Evolutionary conservation across 2,888 invertebrate genomes (phyloP).

Genomic region (Dichetophora obliterata): DNA sequence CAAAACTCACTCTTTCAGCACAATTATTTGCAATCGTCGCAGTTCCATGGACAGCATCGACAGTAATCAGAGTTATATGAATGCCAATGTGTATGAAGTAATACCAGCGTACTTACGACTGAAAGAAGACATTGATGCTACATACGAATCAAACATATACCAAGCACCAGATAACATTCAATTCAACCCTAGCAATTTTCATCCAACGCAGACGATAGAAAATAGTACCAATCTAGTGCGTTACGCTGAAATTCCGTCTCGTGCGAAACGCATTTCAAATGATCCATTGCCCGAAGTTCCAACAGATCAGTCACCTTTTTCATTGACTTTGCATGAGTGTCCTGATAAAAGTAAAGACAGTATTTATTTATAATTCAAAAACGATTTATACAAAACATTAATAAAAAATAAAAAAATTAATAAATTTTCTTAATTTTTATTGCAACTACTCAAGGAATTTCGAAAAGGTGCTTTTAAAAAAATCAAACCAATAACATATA

Average conservation of each 20-base stretch:
- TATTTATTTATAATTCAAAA: no score
- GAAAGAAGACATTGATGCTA: conserved; percentile 34
- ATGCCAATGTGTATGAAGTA: conserved; percentile 59
- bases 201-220: conserved; percentile 36
- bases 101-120: conserved; percentile 57
- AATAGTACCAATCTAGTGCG: conserved; percentile 42
- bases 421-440: no score
- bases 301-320: neutral
- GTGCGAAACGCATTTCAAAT: conserved; percentile 51
- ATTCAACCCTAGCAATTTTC: conserved; percentile 28
- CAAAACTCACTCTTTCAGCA: neutral
- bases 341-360: neutral
- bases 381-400: no score
- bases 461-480: no score
- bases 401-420: no score
- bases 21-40: conserved; percentile 36
- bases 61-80: conserved; percentile 62
- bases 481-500: no score
- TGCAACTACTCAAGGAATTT: no score
- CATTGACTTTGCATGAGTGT: conserved; percentile 22
- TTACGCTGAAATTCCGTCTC: conserved; percentile 55
- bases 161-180: neutral
- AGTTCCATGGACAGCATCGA: conserved; percentile 55
- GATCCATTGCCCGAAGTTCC: conserved; percentile 62
- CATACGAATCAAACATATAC: neutral